A percentile compares a stretch with the other conserved stretches of the same genome.
These are phyloP conservation scores for Mastigias papua DNA, from an alignment of 30 jellyfish, hydroid and myxozoan species.

Conservation along the genomic window DNA sequence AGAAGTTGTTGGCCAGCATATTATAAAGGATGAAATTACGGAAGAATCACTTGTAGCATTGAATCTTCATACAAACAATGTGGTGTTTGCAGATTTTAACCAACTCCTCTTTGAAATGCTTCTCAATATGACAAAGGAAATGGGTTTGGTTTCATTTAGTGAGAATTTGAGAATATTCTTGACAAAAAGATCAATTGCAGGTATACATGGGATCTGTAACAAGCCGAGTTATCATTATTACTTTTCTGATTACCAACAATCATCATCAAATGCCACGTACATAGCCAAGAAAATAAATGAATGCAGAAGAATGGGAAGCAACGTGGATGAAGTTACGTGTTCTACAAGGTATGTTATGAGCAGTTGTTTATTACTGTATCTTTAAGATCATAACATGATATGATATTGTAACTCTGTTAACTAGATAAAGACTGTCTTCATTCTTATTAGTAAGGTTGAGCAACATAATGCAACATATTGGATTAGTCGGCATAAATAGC, in stretches of 20 bases:
- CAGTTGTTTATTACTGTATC: too few relatives aligned
- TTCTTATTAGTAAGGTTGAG: too few relatives aligned
- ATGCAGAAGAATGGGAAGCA: neutral
- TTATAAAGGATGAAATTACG: neutral
- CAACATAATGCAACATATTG: too few relatives aligned
- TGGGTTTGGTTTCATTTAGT: neutral
- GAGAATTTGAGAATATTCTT: neutral
- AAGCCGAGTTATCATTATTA: neutral
- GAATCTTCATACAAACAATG: neutral
- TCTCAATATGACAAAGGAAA: neutral
- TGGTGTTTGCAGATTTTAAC: neutral
- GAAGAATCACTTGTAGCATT: neutral
- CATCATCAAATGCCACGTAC: neutral
- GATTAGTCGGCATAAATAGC: too few relatives aligned
- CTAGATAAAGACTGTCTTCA: too few relatives aligned
- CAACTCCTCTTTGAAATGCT: neutral
- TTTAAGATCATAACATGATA: too few relatives aligned
- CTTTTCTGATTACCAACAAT: neutral
- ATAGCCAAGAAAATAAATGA: neutral
- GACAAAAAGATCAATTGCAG: conserved; percentile 6
- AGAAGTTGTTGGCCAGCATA: neutral
- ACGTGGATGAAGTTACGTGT: neutral
- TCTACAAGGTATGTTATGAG: neutral
- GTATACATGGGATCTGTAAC: neutral
- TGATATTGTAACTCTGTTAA: too few relatives aligned